Base-by-base conservation (phyloP, 2,797 vertebrate species). In the Pagetopsis macropterus region DNA sequence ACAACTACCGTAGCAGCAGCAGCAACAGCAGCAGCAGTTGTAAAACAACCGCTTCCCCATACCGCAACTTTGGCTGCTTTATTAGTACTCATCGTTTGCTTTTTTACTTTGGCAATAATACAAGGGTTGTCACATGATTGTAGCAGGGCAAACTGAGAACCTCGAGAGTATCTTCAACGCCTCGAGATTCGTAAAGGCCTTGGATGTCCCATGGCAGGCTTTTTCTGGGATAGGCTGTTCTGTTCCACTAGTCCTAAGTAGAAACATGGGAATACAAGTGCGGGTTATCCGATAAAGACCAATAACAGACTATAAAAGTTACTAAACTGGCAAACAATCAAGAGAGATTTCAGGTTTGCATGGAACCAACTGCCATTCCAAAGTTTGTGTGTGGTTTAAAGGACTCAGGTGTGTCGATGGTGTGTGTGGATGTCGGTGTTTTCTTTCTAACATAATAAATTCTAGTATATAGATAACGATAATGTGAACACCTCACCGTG, bases 91-190 rank as follows among this genome's bases (percentile, higher is more conserved):
- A 84, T 83, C 58, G 78, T 91, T 88, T 83, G 82, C 85, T 91
- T 93, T 91, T 56, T 83, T 76, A 66, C 84, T 93, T 93, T 92
- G 92, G 94, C 93, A 95, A 94, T 95, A 94, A 94, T 90, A 85
- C 80, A 85, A 83, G 87, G 86, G 85, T 91, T 89, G 86, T 89
- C 84, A 84, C 78, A 82, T 87, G 90, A 92, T 86, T 92, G 94
- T 94, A 95, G 94, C 93, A 91, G 87, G 86, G 88, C 72, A 80
- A 86, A 84, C 4, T 78, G 83, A 88, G 85, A 87, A 76, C 81
- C 80, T 85, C 48, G 45, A 68, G 83, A 85, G 72, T 76, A 69
- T 88, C 79, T 75, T 82, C 77, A 81, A 64, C 45, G 73, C 84
- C 79, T 87, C 83, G 70, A 84, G 76, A 78, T 82, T 61, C 4